Evolutionary conservation across 2,888 invertebrate genomes (phyloP), one percentile per base, ranked within the genome.

Genomic region (Unio pictorum): DNA sequence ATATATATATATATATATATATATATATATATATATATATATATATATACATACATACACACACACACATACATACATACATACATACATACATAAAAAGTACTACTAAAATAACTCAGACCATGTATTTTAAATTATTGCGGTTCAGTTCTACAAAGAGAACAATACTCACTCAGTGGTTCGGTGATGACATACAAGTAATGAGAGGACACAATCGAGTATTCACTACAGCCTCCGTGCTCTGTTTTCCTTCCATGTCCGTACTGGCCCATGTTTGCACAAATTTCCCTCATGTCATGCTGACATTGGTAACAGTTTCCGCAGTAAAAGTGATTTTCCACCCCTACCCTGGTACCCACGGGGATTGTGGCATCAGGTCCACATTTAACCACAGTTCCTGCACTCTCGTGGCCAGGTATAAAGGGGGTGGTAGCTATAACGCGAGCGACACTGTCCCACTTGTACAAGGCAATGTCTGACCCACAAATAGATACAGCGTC

Each of bases 291-390:
- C 63, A 78, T 69, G 64, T 81, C 85, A 73, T 86, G 68, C 34
- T 72, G 67, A 69, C 87, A 87, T 75, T 86, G 86, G 66, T 80
- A 85, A 73, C 87, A 87, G 2, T 75, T 58, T 3, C 86, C 87
- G 66, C 87, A 87, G 76, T 75, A 87, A 69, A 84, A 87, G 69
- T 87, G 87, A 66, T 87, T 87, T 74, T 87, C 87, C 54, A 87
- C 86, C 0, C 86, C 86, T 6, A 87, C 86, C 64, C 78, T 81
- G 15, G 81, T 77, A 1, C 87, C 87, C 5, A 84, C 58, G 3
- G 79, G 69, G n/a, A 87, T 69, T 26, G 71, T 71, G n/a, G 84
- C 84, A 34, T 84, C 76, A 18, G 86, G 86, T 58, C 87, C 87
- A 67, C 85, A 82, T 69, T 84, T 86, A 34, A 87, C 86, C 57